Evolutionary conservation across 1,140 invertebrate species (phyloP).

Genomic region (Asobara japonica): DNA sequence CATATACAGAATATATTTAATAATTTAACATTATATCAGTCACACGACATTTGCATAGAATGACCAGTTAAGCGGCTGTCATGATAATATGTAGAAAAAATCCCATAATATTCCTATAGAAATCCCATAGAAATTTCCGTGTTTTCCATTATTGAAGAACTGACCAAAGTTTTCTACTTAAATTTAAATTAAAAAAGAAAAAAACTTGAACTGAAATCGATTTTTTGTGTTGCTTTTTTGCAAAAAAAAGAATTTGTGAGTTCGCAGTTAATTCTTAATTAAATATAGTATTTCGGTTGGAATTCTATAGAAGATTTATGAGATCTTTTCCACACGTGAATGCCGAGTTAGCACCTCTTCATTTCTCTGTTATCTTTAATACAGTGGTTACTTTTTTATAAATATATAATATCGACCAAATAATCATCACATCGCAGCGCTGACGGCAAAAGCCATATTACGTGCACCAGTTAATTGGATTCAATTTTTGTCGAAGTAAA

Average conservation of each 20-base stretch:
- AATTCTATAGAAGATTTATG: no score
- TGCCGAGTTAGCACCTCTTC: constrained; percentile 1
- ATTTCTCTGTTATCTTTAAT: neutral
- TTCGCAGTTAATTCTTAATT: neutral
- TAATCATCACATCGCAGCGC: neutral
- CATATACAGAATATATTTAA: neutral
- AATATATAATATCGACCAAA: constrained; percentile 10
- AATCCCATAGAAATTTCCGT: no score
- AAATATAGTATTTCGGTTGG: no score
- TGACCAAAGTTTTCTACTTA: no score
- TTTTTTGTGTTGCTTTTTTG: no score
- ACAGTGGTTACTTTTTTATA: neutral
- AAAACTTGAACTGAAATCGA: no score
- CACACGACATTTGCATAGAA: neutral
- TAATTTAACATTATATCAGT: neutral
- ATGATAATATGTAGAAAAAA: no score
- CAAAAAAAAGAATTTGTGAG: no score
- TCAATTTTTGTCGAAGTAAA: neutral
- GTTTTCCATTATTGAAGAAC: no score
- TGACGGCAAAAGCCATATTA: neutral
- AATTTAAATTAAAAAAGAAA: no score
- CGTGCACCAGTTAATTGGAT: neutral
- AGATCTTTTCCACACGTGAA: no score
- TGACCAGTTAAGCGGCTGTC: neutral
- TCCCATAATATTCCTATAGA: no score